These are phyloP conservation scores for Odobenus rosmarus DNA, from an alignment of 2,113 vertebrate species.

Conservation along the genomic window DNA sequence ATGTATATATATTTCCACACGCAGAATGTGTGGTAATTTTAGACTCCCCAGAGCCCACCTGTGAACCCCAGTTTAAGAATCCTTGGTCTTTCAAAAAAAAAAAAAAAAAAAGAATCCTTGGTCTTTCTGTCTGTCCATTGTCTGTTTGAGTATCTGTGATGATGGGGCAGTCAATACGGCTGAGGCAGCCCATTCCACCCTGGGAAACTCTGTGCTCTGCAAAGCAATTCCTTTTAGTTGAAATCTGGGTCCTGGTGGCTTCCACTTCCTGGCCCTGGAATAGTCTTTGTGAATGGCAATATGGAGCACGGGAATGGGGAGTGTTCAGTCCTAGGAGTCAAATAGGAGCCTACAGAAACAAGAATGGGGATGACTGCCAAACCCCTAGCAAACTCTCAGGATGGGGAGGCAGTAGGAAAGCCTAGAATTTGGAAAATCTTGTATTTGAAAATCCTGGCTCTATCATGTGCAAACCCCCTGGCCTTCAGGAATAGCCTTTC, in stretches of 20 bases:
- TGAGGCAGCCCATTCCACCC: neutral
- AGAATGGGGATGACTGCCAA: neutral
- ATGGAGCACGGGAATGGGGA: neutral
- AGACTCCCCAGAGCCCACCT: neutral
- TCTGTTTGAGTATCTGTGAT: neutral
- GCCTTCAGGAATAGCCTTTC: neutral
- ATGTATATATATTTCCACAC: neutral
- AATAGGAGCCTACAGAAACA: neutral
- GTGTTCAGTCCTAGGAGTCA: neutral
- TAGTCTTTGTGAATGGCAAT: neutral
- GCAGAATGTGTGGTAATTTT: neutral
- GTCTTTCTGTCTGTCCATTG: neutral
- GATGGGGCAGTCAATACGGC: neutral
- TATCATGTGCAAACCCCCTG: neutral
- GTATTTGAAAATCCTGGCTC: neutral
- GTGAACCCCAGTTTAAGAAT: neutral
- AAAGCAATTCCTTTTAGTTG: neutral
- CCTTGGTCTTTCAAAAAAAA: neutral
- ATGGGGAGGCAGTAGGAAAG: neutral
- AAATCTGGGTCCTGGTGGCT: neutral
- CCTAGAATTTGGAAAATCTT: neutral
- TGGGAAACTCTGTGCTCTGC: neutral
- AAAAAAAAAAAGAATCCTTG: neutral
- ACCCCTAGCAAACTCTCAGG: neutral
- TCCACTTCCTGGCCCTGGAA: neutral